Percentiles rank a stretch among this genome's conserved stretches.
Conservation (phyloP, 2,113 vertebrate genomes). For the Prionailurus bengalensis region DNA sequence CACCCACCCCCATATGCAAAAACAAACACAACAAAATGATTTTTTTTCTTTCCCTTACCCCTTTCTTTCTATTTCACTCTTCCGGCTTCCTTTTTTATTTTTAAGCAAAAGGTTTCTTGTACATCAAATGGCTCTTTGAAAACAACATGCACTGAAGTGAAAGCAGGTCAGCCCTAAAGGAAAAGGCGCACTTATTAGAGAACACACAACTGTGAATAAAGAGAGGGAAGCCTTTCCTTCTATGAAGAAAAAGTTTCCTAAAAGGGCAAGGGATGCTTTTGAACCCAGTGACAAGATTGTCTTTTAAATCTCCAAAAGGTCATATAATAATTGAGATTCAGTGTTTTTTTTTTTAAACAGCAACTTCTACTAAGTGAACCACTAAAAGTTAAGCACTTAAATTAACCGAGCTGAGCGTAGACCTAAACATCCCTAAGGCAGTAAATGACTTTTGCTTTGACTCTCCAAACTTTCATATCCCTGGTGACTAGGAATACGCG, state of each 20-base stretch:
- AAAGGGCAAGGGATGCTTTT: slow-evolving; percentile 66
- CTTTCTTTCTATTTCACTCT: slow-evolving; percentile 64
- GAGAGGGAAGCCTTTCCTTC: slow-evolving; percentile 56
- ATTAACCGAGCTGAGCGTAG: slow-evolving; percentile 71
- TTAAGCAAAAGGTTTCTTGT: slow-evolving; percentile 76
- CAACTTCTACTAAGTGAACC: slow-evolving; percentile 62
- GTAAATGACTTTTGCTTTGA: slow-evolving; percentile 71
- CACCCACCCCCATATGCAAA: background rate
- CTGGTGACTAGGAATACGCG: background rate
- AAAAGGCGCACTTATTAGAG: slow-evolving; percentile 78
- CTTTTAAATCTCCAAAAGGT: slow-evolving; percentile 79
- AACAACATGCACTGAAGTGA: slow-evolving; percentile 79
- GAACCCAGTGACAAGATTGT: slow-evolving; percentile 63
- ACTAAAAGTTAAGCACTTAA: slow-evolving; percentile 74
- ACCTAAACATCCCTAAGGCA: slow-evolving; percentile 69
- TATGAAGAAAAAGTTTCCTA: slow-evolving; percentile 63
- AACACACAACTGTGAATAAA: slow-evolving; percentile 78
- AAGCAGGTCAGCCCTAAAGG: slow-evolving; percentile 73
- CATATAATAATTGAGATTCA: slow-evolving; percentile 79
- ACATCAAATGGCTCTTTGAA: slow-evolving; percentile 83
- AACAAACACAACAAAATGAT: slow-evolving; percentile 8
- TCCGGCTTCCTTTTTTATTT: slow-evolving; percentile 69
- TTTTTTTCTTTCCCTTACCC: background rate
- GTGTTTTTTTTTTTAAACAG: slow-evolving; percentile 44
- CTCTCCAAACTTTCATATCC: slow-evolving; percentile 66